Evolutionary conservation across 2,888 invertebrate species (phyloP).

Genomic region (Oxytorus armatus): DNA sequence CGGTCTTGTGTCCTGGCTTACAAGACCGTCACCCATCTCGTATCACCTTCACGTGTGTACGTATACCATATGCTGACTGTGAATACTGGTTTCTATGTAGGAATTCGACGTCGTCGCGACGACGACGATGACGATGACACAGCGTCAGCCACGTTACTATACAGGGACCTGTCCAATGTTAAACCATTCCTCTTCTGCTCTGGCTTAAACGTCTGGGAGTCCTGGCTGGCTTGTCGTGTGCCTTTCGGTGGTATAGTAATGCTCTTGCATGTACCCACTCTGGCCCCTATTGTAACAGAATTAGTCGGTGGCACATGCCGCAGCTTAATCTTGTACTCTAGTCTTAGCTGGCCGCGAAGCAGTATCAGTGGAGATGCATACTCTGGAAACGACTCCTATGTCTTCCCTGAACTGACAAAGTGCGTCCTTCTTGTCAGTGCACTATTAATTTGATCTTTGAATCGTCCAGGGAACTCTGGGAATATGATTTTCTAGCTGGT

Average conservation of each 20-base stretch:
- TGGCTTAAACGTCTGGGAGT: conserved; percentile 63
- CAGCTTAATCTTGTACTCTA: conserved; percentile 57
- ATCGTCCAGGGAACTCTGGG: neutral
- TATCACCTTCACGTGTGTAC: conserved; percentile 3
- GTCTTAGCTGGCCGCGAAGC: conserved; percentile 21
- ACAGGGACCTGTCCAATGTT: conserved; percentile 44
- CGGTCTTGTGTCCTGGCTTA: conserved; percentile 52
- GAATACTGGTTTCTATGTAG: conserved; percentile 19
- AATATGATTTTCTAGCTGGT: conserved; percentile 1
- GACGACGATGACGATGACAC: conserved; percentile 32
- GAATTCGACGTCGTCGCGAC: conserved; percentile 53
- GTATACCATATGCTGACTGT: neutral
- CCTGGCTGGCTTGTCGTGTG: conserved; percentile 42
- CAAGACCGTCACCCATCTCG: conserved; percentile 23
- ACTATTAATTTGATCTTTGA: conserved; percentile 1
- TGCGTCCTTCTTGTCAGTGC: neutral
- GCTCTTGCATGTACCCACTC: conserved; percentile 33
- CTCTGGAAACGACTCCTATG: neutral
- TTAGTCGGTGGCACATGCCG: conserved; percentile 58
- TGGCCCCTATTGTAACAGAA: conserved; percentile 55
- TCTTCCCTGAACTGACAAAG: neutral
- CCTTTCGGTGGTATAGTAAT: conserved; percentile 20
- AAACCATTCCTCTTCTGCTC: conserved; percentile 50
- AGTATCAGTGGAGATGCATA: conserved; percentile 12
- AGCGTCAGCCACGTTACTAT: conserved; percentile 35